Conservation (phyloP, 2,888 invertebrate species). For the Drosophila mercatorum region DNA sequence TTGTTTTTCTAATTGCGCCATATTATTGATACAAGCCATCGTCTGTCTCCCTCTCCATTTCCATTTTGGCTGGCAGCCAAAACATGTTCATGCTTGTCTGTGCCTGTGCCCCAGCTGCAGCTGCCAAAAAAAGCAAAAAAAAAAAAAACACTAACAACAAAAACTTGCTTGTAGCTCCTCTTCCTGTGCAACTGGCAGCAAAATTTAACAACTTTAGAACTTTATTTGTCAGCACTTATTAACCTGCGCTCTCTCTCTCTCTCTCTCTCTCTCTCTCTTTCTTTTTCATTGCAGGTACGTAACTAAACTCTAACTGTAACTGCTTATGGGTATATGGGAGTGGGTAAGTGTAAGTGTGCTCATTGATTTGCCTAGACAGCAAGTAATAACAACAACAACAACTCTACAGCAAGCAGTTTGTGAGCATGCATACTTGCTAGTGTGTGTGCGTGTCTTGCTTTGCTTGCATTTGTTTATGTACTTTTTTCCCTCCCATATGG, state of each 20-base stretch:
- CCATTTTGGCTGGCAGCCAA: constrained; percentile 60
- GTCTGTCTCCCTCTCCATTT: constrained; percentile 22
- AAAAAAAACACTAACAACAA: constrained; percentile 12
- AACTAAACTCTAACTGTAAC: constrained; percentile 51
- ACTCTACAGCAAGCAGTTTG: constrained; percentile 22
- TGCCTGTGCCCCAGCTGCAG: constrained; percentile 9
- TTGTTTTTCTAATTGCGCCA: constrained; percentile 60
- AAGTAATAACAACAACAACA: constrained; percentile 14
- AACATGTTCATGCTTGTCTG: constrained; percentile 42
- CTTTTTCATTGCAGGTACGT: constrained; percentile 45
- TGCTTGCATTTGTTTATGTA: constrained; percentile 59
- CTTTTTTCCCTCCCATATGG: constrained; percentile 56
- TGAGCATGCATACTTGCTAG: background rate
- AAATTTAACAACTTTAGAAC: constrained; percentile 55
- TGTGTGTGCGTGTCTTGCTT: constrained; percentile 41
- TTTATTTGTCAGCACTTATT: constrained; percentile 60
- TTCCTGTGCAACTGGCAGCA: constrained; percentile 49
- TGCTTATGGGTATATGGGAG: constrained; percentile 40
- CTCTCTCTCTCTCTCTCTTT: constrained; percentile 10
- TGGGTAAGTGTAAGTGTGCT: constrained; percentile 68
- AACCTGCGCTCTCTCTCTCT: constrained; percentile 25
- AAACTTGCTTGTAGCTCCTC: constrained; percentile 48
- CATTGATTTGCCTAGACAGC: constrained; percentile 69
- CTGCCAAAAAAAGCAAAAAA: constrained; percentile 4
- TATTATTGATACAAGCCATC: constrained; percentile 63